Base-by-base conservation (phyloP, 2,797 vertebrate genomes). In the Spea hammondii region DNA sequence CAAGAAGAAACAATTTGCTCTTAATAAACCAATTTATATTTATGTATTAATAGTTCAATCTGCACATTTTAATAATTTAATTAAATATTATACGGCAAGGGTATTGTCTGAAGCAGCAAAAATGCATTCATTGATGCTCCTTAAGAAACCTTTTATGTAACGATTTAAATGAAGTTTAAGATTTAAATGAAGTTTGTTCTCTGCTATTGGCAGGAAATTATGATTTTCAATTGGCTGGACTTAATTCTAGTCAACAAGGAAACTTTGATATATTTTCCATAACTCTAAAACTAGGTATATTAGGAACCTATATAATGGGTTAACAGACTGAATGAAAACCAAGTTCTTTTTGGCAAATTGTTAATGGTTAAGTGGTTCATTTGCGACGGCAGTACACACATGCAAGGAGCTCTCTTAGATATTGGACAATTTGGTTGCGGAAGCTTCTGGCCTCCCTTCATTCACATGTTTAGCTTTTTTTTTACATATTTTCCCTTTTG, bases 1-100 rank as follows among this genome's bases (percentile, higher is more conserved):
- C n/a, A 53, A 69, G 4, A 45, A 8, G 32, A 70, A 70, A 54
- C 6, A n/a, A 11, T 4, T 8, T 44, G 45, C 17, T 79, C 66
- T 55, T 74, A 75, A 70, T 55, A 70, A 46, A 54, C 50, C 67
- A 75, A 75, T 75, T 68, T 80, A 74, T 80, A 75, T 74, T 73
- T 59, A 79, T 79, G 44, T 79, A 74, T 69, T 75, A 75, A 75
- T 70, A 75, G 71, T 17, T 68, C 54, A 70, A 69, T 54, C 44
- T 70, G 48, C 65, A 55, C 66, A 53, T 47, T 70, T 75, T 70
- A 74, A 74, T 74, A 74, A 74, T 74, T 50, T 5, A 72, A 48
- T 72, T 32, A 17, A 49, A 48, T 11, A 75, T 70, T 12, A 55
- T 54, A 70, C 45, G 17, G n/a, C 65, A 54, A 10, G 78, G 65